Conservation (phyloP, 2,797 vertebrate species). For the Carcharodon carcharias region DNA sequence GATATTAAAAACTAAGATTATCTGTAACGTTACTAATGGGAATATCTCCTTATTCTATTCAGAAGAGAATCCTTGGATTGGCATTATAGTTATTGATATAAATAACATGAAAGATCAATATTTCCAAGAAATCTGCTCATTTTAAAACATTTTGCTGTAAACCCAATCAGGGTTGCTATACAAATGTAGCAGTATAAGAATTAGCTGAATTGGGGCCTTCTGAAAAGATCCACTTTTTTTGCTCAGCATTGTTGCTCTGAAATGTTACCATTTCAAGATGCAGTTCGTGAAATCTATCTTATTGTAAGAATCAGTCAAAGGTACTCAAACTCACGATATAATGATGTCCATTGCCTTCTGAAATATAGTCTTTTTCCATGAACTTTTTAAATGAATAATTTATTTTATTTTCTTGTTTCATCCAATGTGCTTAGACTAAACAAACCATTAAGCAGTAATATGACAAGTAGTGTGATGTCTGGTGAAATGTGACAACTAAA, state of each 20-base stretch:
- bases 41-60: not conserved
- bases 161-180: not conserved
- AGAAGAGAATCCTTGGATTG: not conserved
- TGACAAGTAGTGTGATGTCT: not conserved
- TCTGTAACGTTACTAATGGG: not conserved
- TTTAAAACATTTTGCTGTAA: slow-evolving; percentile 16
- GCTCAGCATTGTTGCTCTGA: not conserved
- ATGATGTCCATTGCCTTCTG: not conserved
- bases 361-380: not conserved
- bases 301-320: not conserved
- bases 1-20: not conserved
- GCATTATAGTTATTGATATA: not conserved
- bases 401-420: not conserved
- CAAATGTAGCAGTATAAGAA: not conserved
- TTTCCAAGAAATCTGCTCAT: not conserved
- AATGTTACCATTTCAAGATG: not conserved
- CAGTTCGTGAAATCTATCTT: not conserved
- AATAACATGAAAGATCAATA: not conserved
- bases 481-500: not conserved
- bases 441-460: not conserved
- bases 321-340: not conserved
- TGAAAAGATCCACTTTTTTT: not conserved
- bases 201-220: not conserved
- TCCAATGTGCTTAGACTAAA: not conserved
- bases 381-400: not conserved